Conservation (phyloP, 2,888 invertebrate species). For the Heliothis peltigera region DNA sequence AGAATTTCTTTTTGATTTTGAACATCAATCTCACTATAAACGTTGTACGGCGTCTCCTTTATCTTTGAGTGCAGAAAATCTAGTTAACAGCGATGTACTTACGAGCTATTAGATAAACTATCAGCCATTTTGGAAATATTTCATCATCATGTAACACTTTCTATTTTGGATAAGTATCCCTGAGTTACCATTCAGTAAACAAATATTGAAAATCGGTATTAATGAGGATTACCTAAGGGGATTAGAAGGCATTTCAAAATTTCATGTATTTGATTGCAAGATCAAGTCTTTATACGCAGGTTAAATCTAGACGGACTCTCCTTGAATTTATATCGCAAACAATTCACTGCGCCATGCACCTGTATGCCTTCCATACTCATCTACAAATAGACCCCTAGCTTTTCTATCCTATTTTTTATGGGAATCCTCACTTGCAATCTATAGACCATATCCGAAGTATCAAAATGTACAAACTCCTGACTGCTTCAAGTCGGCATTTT, state of each 20-base stretch:
- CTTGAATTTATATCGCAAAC: background rate
- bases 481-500: background rate
- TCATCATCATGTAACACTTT: slow-evolving; percentile 14
- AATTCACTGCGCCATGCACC: background rate
- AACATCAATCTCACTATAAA: background rate
- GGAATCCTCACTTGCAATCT: no score
- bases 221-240: background rate
- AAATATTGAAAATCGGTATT: background rate
- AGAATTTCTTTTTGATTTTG: slow-evolving; percentile 3
- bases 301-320: slow-evolving; percentile 3
- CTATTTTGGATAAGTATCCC: slow-evolving; percentile 9
- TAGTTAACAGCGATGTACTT: slow-evolving; percentile 18
- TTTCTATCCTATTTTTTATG: slow-evolving; percentile 7
- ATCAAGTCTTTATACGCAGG: background rate
- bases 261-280: background rate
- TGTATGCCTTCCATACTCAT: background rate
- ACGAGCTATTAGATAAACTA: slow-evolving; percentile 36
- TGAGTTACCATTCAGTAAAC: background rate
- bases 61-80: slow-evolving; percentile 35
- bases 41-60: background rate
- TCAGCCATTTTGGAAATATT: slow-evolving; percentile 26
- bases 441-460: no score
- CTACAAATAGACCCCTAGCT: slow-evolving; percentile 21
- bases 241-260: slow-evolving; percentile 9
- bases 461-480: no score